Base-by-base conservation (phyloP, 2,888 invertebrate species). In the Trypoxylon attenuatum region DNA sequence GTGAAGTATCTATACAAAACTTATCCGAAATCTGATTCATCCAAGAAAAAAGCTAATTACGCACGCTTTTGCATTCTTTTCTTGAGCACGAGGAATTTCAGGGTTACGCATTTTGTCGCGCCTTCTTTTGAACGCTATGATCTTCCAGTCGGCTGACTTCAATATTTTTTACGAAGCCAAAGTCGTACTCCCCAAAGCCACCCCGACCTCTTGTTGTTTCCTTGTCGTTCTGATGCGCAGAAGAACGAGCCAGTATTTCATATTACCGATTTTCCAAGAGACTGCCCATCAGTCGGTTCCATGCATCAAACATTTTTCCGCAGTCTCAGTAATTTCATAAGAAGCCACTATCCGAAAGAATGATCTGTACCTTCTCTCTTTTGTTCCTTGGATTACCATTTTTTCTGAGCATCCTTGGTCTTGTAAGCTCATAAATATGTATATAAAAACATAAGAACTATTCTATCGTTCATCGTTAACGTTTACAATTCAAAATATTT, bases 191-290 rank as follows among this genome's bases (percentile, higher is more conserved):
- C 13, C 56, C 46, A n/a, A 43, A 50, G 21, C 25, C 27, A 16
- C 47, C 41, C 39, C 38, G 38, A 52, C 59, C 55, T 21, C 25
- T 1, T 22, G 10, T 39, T 55, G 58, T 62, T 58, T 67, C 65
- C 42, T 57, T 68, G 59, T 39, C 54, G 53, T 60, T 59, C 43
- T 53, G 46, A 43, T 62, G 25, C 33, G 18, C 39, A 8, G 49
- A 39, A 55, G 55, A 61, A 50, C 60, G 66, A 76, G 73, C 71
- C 77, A 68, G 69, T 80, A 78, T 83, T 84, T 85, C 84, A 84
- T 85, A 83, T 83, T 80, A 81, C 73, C 84, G 83, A 85, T 85
- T 85, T 85, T 85, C 85, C 83, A 54, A 78, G 66, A 82, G 84
- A 77, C 80, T 85, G 81, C 72, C 73, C 71, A 49, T 60, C 56